phyloP scores from a whole-genome alignment of 1,140 invertebrate genomes.

The Drosophila sucinea region DNA sequence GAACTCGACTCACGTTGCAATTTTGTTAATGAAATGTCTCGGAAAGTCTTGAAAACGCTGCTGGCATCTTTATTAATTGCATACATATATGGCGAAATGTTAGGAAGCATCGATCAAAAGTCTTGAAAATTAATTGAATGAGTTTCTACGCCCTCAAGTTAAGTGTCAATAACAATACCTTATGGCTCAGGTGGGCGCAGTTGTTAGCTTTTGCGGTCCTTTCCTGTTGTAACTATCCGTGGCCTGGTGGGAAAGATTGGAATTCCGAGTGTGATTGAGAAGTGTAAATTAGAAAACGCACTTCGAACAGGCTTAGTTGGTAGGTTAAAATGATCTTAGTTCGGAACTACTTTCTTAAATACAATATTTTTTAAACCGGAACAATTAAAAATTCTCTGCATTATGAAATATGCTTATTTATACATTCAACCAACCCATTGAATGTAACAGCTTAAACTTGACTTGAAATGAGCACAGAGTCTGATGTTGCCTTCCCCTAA shows the following conservation, averaged over 20 bases:
- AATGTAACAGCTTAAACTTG: neutral
- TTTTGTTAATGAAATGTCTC: conserved; percentile 48
- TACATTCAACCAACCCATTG: neutral
- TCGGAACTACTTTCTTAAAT: too few species aligned
- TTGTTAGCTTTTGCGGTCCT: neutral
- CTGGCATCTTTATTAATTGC: conserved; percentile 41
- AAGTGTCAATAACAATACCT: conserved; percentile 14
- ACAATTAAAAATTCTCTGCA: neutral
- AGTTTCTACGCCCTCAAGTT: conserved; percentile 16
- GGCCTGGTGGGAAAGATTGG: too few species aligned
- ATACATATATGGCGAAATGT: neutral
- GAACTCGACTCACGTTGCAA: conserved; percentile 29
- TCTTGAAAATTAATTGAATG: conserved; percentile 44
- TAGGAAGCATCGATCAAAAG: conserved; percentile 40
- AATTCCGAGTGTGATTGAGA: too few species aligned
- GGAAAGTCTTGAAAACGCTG: neutral
- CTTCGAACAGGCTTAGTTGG: neutral
- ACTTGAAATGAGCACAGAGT: conserved; percentile 7
- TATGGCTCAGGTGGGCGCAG: conserved; percentile 30
- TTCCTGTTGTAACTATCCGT: neutral
- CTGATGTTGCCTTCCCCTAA: neutral
- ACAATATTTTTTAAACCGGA: too few species aligned
- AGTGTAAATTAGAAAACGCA: conserved; percentile 8
- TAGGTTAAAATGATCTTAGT: too few species aligned
- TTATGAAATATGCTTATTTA: neutral